Percentiles rank a stretch among this genome's conserved stretches.
Conservation (phyloP, 1,140 invertebrate genomes). For the Drosophila novamexicana region DNA sequence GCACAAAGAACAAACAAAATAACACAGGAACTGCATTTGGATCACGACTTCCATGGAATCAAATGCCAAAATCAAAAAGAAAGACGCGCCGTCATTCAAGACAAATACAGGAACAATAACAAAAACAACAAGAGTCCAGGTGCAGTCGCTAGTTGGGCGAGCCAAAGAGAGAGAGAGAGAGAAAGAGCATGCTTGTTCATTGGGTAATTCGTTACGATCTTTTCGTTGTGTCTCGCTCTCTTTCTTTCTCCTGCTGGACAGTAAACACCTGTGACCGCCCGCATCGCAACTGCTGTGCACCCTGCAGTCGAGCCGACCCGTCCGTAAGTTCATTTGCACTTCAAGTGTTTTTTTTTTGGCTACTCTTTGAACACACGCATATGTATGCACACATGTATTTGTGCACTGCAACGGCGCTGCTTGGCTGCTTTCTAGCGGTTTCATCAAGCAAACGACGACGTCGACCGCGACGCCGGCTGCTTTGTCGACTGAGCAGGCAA, state of each 20-base stretch:
- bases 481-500: constrained; percentile 36
- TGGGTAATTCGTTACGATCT: constrained; percentile 32
- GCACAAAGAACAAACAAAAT: constrained; percentile 43
- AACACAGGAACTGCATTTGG: constrained; percentile 78
- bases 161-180: constrained; percentile 9
- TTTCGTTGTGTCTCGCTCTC: constrained; percentile 6
- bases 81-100: constrained; percentile 65
- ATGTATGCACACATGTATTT: constrained; percentile 2
- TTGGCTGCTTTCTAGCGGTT: constrained; percentile 75
- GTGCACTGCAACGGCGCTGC: constrained; percentile 48
- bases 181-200: not conserved
- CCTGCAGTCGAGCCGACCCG: constrained; percentile 5
- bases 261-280: constrained; percentile 76
- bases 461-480: constrained; percentile 6
- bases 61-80: constrained; percentile 50
- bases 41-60: constrained; percentile 60
- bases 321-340: constrained; percentile 67
- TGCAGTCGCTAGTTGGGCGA: constrained; percentile 48
- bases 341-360: constrained; percentile 17
- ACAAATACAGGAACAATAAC: constrained; percentile 58
- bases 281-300: constrained; percentile 50
- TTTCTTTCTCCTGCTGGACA: constrained; percentile 13
- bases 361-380: constrained; percentile 19
- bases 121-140: constrained; percentile 28
- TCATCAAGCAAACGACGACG: constrained; percentile 23